Evolutionary conservation across 2,113 vertebrate genomes (phyloP), one percentile per base, ranked within the genome.

Genomic region (Bujurquina vittata): DNA sequence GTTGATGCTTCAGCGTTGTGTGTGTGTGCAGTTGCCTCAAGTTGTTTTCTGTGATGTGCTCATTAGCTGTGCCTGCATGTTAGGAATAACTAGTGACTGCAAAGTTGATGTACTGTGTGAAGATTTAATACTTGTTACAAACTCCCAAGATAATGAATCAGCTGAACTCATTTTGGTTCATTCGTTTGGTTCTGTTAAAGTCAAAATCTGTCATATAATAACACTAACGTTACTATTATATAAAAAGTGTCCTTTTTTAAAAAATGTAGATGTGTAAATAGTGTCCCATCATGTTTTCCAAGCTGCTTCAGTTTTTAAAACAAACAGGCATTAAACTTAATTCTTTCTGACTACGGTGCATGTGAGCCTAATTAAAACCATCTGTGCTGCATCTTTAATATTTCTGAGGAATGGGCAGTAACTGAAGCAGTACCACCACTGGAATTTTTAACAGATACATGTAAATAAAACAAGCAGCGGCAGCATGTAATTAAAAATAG

Each of bases 361-460:
- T 22, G 63, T 83, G 76, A 87, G 57, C 4, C 35, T 80, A 82
- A 88, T 94, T 84, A 87, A 78, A 84, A 85, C 75, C 76, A 72
- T 81, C 5, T 81, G 79, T 29, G 73, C 57, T n/a, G 14, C 0
- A 8, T 75, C 67, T 86, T 85, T 81, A 85, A 92, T 75, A 63
- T 72, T 31, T 76, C 75, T 80, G 73, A 77, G 84, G 54, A 31
- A 74, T 46, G 11, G 15, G 31, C 18, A 78, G 18, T 61, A 77
- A 79, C 29, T 75, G 31, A 75, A 78, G 73, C 76, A 78, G 29
- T 37, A 40, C 58, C 12, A 33, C 63, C 20, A 60, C 78, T 75
- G 62, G 20, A 81, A n/a, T 78, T 79, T 78, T 80, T 46, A 84
- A 75, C 37, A 74, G 33, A 81, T 58, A 22, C 20, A 29, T 65